A percentile compares a stretch with the other conserved stretches of the same genome.
Conservation (phyloP, 1,140 invertebrate genomes). For the Eriosoma lanigerum region DNA sequence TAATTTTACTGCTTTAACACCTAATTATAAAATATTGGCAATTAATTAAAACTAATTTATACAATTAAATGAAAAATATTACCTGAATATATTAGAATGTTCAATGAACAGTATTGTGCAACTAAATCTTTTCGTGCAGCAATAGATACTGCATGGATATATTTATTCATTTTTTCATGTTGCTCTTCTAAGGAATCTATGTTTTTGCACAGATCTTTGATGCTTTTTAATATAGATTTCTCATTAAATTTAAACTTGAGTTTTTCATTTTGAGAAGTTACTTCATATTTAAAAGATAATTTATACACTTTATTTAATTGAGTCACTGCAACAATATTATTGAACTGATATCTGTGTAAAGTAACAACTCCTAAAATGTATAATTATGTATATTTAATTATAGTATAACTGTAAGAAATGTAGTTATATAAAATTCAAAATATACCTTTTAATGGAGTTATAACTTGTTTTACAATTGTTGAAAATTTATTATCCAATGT, state of each 20-base stretch:
- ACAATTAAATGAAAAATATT: neutral
- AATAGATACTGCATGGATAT: slow-evolving; percentile 16
- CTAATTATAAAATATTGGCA: neutral
- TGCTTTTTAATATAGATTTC: slow-evolving; percentile 4
- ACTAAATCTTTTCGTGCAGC: slow-evolving; percentile 25
- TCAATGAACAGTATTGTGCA: neutral
- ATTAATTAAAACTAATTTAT: neutral
- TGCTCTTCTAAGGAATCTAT: neutral
- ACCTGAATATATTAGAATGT: slow-evolving; percentile 47
- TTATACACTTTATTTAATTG: slow-evolving; percentile 35
- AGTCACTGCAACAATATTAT: slow-evolving; percentile 16
- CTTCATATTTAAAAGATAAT: neutral
- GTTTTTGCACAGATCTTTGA: slow-evolving; percentile 18
- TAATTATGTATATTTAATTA: neutral
- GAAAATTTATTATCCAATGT: slow-evolving; percentile 21
- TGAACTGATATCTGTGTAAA: neutral
- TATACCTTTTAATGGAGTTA: slow-evolving; percentile 32
- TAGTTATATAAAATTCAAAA: neutral
- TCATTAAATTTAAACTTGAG: slow-evolving; percentile 18
- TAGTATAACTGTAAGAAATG: too few species aligned
- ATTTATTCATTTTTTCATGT: slow-evolving; percentile 17
- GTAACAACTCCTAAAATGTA: slow-evolving; percentile 20
- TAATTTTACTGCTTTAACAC: slow-evolving; percentile 42
- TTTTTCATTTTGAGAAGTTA: neutral
- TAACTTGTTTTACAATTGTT: slow-evolving; percentile 11